Base-by-base conservation (phyloP, 2,113 vertebrate genomes). In the Tor tambroides region DNA sequence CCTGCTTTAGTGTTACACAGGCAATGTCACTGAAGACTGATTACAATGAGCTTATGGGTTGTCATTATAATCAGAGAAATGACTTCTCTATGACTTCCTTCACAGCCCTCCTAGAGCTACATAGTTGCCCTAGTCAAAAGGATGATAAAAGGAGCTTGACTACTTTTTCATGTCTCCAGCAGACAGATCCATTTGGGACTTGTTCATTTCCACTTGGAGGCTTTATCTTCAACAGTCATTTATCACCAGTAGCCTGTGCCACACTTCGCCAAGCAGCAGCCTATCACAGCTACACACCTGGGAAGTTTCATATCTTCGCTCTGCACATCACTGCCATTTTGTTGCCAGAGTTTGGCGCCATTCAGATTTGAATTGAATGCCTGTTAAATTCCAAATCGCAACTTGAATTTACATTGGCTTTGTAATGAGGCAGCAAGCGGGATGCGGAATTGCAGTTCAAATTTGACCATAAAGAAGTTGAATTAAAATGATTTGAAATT, bases 61-160 rank as follows among this genome's bases (percentile, higher is more conserved):
- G 6, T 81, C 67, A 81, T 85, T 85, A 75, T 81, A 81, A 80
- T 85, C 30, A 80, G 65, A 85, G 28, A 81, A 84, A 21, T 74
- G 26, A 35, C 67, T 85, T 43, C 15, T 23, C 11, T 38, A 3
- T 30, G 71, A 23, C 63, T 71, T 67, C 11, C 19, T 54, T 65
- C 43, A 38, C 5, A 59, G 5, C 14, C 69, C 11, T 23, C 2
- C 10, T 67, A 61, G 69, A 23, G 32, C 56, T 61, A 56, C 23
- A 14, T 23, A 21, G 19, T 82, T 46, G 5, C 59, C 61, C 59
- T 8, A 67, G 14, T 67, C 80, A 82, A 46, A 11, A 82, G 8
- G 80, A 59, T 35, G 17, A 59, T 56, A 35, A 56, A 54, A 80
- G 51, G 8, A 59, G 77, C 51, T 35, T 80, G 49, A 46, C n/a